Evolutionary conservation across 2,888 invertebrate species (phyloP).

Genomic region (Tromatobia lineatoria): DNA sequence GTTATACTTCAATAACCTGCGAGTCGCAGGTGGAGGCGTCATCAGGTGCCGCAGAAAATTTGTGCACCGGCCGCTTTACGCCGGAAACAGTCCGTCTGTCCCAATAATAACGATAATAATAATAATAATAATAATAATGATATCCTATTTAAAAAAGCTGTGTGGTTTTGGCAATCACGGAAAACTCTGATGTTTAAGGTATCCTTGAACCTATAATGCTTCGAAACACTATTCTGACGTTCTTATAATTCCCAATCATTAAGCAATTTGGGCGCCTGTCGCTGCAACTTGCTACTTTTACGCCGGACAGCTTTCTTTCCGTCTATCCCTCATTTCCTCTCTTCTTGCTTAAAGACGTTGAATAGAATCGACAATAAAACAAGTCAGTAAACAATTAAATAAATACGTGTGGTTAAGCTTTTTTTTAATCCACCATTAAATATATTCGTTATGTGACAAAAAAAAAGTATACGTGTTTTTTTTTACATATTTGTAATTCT

Average conservation of each 20-base stretch:
- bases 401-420: background rate
- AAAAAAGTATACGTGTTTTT: too few relatives aligned
- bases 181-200: background rate
- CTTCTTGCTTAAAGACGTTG: background rate
- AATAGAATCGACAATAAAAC: background rate
- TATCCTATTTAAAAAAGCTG: slow-evolving; percentile 13
- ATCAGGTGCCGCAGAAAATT: slow-evolving; percentile 35
- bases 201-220: background rate
- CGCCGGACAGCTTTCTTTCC: background rate
- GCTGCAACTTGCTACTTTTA: background rate
- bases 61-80: slow-evolving; percentile 5
- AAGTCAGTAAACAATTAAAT: background rate
- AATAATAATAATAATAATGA: background rate
- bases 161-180: slow-evolving; percentile 15
- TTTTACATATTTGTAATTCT: too few relatives aligned
- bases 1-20: background rate
- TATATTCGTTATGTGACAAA: too few relatives aligned
- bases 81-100: slow-evolving; percentile 8
- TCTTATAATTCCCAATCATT: slow-evolving; percentile 23
- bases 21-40: slow-evolving; percentile 14
- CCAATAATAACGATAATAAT: slow-evolving; percentile 17
- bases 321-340: background rate
- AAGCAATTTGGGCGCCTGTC: slow-evolving; percentile 22
- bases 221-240: background rate
- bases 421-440: too few relatives aligned